These are phyloP conservation scores for Poeciliopsis occidentalis DNA, from an alignment of 2,113 vertebrate species.

Conservation along the genomic window DNA sequence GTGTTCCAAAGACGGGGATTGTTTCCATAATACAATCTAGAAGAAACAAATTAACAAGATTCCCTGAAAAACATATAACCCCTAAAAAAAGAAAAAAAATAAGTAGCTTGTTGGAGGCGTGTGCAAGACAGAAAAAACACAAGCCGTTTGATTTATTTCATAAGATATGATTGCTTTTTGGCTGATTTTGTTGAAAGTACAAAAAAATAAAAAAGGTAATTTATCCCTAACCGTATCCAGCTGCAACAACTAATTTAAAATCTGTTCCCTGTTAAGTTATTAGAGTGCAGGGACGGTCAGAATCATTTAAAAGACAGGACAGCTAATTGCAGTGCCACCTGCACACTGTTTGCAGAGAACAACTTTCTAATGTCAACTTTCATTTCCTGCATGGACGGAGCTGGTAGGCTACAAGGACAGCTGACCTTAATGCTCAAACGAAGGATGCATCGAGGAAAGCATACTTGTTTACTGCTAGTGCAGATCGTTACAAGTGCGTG, in stretches of 20 bases:
- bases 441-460: constrained; percentile 23
- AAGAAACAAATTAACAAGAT: background rate
- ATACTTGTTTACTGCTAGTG: constrained; percentile 49
- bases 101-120: background rate
- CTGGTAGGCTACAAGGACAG: constrained; percentile 32
- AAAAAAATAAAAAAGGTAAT: constrained; percentile 25
- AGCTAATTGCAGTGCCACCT: constrained; percentile 59
- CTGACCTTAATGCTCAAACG: constrained; percentile 61
- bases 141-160: background rate
- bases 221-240: constrained; percentile 12
- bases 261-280: constrained; percentile 46
- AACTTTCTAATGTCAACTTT: constrained; percentile 60
- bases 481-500: constrained; percentile 48
- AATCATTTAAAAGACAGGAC: constrained; percentile 51
- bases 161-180: constrained; percentile 2
- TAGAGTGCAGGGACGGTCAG: constrained; percentile 45
- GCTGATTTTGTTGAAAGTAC: background rate
- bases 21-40: background rate
- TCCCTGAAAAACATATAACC: background rate
- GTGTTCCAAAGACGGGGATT: background rate
- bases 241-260: constrained; percentile 51
- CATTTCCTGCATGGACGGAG: constrained; percentile 51
- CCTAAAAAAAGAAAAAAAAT: background rate
- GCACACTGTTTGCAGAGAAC: constrained; percentile 31
- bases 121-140: background rate